Evolutionary conservation across 2,113 vertebrate species (phyloP).

Genomic region (Alouatta palliata): DNA sequence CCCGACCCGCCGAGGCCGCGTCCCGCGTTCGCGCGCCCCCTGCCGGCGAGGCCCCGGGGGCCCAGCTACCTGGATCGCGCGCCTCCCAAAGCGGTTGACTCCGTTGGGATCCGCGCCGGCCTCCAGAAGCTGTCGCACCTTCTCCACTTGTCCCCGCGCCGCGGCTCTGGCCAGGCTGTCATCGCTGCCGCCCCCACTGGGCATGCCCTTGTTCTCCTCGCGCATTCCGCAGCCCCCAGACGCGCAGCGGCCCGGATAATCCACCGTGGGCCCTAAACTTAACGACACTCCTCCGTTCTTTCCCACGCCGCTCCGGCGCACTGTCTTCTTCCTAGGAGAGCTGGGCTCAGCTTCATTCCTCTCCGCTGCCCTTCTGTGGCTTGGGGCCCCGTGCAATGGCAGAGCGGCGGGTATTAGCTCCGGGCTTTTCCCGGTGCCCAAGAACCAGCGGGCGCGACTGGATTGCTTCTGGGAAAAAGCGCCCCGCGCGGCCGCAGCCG

Average conservation of each 20-base stretch:
- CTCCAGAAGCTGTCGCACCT: slow-evolving; percentile 81
- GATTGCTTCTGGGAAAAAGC: background rate
- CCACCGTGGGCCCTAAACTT: background rate
- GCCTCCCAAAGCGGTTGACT: slow-evolving; percentile 85
- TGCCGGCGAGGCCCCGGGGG: slow-evolving; percentile 44
- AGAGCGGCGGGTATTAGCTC: too few species aligned
- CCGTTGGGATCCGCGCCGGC: slow-evolving; percentile 84
- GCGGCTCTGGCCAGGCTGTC: slow-evolving; percentile 84
- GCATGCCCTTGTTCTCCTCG: slow-evolving; percentile 53
- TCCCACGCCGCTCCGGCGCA: background rate
- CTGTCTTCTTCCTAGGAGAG: background rate
- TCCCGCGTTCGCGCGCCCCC: slow-evolving; percentile 63
- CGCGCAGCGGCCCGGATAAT: background rate
- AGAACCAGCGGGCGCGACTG: background rate
- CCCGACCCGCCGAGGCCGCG: background rate
- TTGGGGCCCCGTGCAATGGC: background rate
- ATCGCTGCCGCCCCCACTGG: background rate
- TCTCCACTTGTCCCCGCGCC: slow-evolving; percentile 83
- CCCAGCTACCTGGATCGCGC: slow-evolving; percentile 89
- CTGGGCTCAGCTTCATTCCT: background rate
- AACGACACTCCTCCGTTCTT: background rate
- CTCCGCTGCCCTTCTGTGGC: background rate
- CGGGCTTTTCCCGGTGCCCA: background rate
- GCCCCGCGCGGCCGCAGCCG: background rate
- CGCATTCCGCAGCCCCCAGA: slow-evolving; percentile 23